phyloP scores from a whole-genome alignment of 2,797 vertebrate genomes.

The Lates japonicus region DNA sequence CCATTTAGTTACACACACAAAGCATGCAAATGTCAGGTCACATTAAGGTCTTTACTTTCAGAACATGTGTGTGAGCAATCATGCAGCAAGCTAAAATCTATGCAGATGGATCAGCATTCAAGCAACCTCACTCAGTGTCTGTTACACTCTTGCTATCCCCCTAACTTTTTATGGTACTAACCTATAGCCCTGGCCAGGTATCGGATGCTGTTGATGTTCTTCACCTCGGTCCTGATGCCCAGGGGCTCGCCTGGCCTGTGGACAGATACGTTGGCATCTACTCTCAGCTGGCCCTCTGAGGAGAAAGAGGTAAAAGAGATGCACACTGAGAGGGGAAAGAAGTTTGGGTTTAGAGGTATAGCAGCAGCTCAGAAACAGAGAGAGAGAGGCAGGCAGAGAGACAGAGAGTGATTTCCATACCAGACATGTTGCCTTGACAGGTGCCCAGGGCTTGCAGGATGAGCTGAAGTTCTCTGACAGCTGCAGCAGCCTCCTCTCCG shows the following conservation, averaged over 20 bases:
- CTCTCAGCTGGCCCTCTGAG: conserved; percentile 96
- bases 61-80: conserved; percentile 15
- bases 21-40: conserved; percentile 43
- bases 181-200: conserved; percentile 89
- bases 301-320: conserved; percentile 10
- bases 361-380: conserved; percentile 4
- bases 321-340: conserved; percentile 6
- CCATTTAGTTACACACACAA: no score
- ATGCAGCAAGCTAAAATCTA: background rate
- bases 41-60: conserved; percentile 34
- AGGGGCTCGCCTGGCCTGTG: conserved; percentile 92
- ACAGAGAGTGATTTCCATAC: conserved; percentile 80
- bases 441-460: conserved; percentile 96
- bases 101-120: conserved; percentile 13
- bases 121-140: background rate
- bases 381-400: conserved; percentile 5
- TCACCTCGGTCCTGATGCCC: conserved; percentile 95
- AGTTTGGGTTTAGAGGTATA: conserved; percentile 17
- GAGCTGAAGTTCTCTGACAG: conserved; percentile 96
- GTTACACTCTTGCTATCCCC: background rate
- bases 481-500: conserved; percentile 95
- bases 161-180: conserved; percentile 19
- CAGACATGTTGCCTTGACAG: conserved; percentile 97
- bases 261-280: conserved; percentile 97
- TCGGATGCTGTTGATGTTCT: conserved; percentile 96